These are phyloP conservation scores for Xiphophorus couchianus DNA, from an alignment of 2,113 vertebrate genomes.

Conservation along the genomic window DNA sequence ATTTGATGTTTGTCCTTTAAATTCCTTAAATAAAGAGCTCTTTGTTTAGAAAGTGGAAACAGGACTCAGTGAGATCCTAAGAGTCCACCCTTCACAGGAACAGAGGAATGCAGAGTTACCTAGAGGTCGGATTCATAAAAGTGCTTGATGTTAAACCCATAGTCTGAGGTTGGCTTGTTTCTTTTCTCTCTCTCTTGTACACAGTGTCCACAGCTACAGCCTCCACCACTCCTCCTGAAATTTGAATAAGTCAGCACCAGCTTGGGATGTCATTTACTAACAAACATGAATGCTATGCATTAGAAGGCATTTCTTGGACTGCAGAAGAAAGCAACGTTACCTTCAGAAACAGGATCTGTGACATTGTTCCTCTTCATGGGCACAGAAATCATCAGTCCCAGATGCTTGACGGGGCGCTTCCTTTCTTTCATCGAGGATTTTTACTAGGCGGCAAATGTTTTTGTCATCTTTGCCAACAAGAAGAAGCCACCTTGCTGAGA, in stretches of 20 bases:
- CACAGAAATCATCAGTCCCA: constrained; percentile 22
- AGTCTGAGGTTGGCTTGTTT: constrained; percentile 25
- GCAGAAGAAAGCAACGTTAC: constrained; percentile 13
- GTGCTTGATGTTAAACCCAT: constrained; percentile 5
- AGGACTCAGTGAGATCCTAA: constrained; percentile 37
- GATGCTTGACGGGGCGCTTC: neutral
- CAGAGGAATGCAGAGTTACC: constrained; percentile 43
- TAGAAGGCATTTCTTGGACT: constrained; percentile 6
- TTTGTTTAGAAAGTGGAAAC: constrained; percentile 10
- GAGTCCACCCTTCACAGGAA: neutral
- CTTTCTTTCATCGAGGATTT: constrained; percentile 14
- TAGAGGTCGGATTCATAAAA: constrained; percentile 20
- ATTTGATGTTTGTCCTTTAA: constrained; percentile 1
- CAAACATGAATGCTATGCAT: neutral
- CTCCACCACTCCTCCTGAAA: constrained; percentile 17
- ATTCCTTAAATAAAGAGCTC: neutral
- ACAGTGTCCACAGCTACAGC: neutral
- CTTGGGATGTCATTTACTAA: neutral
- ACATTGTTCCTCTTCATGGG: constrained; percentile 49
- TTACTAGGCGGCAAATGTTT: neutral
- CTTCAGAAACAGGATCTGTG: constrained; percentile 41
- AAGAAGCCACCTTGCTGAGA: neutral
- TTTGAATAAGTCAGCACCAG: constrained; percentile 31
- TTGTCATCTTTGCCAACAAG: neutral
- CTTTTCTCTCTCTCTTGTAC: constrained; percentile 10